Evolutionary conservation across 2,888 invertebrate species (phyloP).

Genomic region (Drosophila meridionalis): DNA sequence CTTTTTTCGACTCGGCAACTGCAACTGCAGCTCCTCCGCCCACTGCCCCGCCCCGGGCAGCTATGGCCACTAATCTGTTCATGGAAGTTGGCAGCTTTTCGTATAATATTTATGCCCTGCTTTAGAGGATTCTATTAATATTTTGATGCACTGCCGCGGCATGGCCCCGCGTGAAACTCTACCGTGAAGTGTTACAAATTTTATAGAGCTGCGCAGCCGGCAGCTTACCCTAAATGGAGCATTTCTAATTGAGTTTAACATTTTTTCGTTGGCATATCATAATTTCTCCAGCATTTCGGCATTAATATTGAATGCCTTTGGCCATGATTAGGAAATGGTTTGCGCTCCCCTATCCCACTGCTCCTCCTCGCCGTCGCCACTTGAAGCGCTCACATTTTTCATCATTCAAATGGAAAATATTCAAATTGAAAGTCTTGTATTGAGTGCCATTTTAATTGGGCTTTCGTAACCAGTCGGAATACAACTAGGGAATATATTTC

Average conservation of each 20-base stretch:
- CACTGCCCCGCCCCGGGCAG: slow-evolving; percentile 15
- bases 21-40: neutral
- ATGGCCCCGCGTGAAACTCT: slow-evolving; percentile 34
- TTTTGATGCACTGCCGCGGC: slow-evolving; percentile 38
- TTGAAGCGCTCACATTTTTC: slow-evolving; percentile 61
- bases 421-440: slow-evolving; percentile 36
- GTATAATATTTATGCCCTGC: slow-evolving; percentile 57
- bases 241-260: slow-evolving; percentile 70
- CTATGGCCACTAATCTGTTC: slow-evolving; percentile 68
- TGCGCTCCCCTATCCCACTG: neutral
- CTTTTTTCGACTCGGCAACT: slow-evolving; percentile 27
- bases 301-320: slow-evolving; percentile 61
- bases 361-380: slow-evolving; percentile 18
- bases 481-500: slow-evolving; percentile 26
- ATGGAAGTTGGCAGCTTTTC: slow-evolving; percentile 61
- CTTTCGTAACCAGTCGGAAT: slow-evolving; percentile 37
- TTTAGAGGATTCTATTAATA: slow-evolving; percentile 69
- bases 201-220: slow-evolving; percentile 43
- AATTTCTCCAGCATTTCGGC: slow-evolving; percentile 56
- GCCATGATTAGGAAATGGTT: slow-evolving; percentile 66
- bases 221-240: slow-evolving; percentile 37
- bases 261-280: slow-evolving; percentile 54
- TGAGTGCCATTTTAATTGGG: slow-evolving; percentile 22
- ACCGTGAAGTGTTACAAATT: slow-evolving; percentile 72
- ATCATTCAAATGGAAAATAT: slow-evolving; percentile 63